These are phyloP conservation scores for Actias luna DNA, from an alignment of 2,888 invertebrate genomes.

Conservation along the genomic window DNA sequence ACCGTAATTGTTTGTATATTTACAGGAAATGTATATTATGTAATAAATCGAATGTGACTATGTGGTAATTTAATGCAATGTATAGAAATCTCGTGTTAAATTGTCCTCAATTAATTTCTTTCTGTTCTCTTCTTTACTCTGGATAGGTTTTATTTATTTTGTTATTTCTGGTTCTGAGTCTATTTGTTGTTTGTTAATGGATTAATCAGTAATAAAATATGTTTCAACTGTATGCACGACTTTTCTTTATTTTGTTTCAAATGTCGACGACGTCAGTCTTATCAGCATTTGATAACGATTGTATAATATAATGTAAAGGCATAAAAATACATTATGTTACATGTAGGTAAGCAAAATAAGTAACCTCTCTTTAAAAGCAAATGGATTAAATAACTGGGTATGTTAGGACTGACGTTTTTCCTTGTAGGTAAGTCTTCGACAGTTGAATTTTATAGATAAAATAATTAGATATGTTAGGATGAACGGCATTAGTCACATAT, in stretches of 20 bases:
- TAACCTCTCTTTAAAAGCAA: too few species aligned
- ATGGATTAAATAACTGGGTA: too few species aligned
- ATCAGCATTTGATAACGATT: too few species aligned
- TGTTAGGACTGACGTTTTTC: too few species aligned
- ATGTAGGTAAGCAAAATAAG: too few species aligned
- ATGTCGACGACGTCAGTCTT: not conserved
- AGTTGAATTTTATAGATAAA: too few species aligned
- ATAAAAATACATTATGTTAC: too few species aligned
- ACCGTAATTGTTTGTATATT: conserved; percentile 55
- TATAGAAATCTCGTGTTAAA: conserved; percentile 51
- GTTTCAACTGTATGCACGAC: not conserved
- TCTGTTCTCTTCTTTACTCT: conserved; percentile 55
- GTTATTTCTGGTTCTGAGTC: conserved; percentile 77
- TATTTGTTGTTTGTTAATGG: conserved; percentile 76
- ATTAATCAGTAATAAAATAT: conserved; percentile 72
- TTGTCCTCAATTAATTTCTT: conserved; percentile 63
- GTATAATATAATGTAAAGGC: too few species aligned
- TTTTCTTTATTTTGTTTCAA: not conserved
- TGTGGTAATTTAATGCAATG: conserved; percentile 38
- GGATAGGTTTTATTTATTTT: conserved; percentile 78
- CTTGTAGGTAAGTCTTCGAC: too few species aligned
- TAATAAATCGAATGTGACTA: conserved; percentile 43
- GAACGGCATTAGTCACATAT: too few species aligned
- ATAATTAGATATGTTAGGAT: too few species aligned
- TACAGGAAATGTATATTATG: conserved; percentile 51